Percentiles rank a stretch among this genome's conserved stretches.
These are phyloP conservation scores for Macrotrachela quadricornifera DNA, from an alignment of 1,140 invertebrate species.

Conservation along the genomic window DNA sequence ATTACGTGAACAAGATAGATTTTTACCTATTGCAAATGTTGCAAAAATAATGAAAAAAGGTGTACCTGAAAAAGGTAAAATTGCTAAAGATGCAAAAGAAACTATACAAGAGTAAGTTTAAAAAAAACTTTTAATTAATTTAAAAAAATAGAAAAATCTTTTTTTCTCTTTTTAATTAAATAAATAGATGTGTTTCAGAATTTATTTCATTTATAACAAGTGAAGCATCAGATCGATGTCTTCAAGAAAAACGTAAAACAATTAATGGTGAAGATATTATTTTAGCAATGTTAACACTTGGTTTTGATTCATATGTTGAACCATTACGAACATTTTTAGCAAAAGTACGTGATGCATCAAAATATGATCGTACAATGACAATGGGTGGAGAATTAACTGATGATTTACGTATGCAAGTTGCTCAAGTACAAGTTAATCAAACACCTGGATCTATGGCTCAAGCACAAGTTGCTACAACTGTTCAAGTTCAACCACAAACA, in stretches of 20 bases:
- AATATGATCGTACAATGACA: slow-evolving; percentile 1
- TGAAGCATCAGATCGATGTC: slow-evolving; percentile 83
- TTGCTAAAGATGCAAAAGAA: slow-evolving; percentile 95
- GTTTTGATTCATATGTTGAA: slow-evolving; percentile 96
- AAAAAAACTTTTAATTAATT: too few species aligned
- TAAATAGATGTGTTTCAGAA: slow-evolving; percentile 63
- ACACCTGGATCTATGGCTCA: too few species aligned
- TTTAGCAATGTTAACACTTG: slow-evolving; percentile 81
- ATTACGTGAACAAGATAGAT: slow-evolving; percentile 51
- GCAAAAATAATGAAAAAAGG: slow-evolving; percentile 96
- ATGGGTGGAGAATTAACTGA: not conserved
- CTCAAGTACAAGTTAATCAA: too few species aligned
- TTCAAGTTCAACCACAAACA: too few species aligned
- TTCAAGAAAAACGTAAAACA: slow-evolving; percentile 92
- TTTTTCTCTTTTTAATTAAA: too few species aligned
- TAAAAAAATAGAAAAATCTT: too few species aligned
- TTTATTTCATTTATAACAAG: slow-evolving; percentile 98
- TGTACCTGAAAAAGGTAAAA: slow-evolving; percentile 81
- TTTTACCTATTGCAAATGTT: slow-evolving; percentile 91
- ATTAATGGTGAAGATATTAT: slow-evolving; percentile 89
- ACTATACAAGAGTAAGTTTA: slow-evolving; percentile 71
- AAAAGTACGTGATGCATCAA: slow-evolving; percentile 63
- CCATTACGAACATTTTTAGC: slow-evolving; percentile 83
- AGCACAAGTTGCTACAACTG: too few species aligned
- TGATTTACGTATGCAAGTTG: too few species aligned